Base-by-base conservation (phyloP, 2,113 vertebrate genomes). In the Macroglossus sobrinus region DNA sequence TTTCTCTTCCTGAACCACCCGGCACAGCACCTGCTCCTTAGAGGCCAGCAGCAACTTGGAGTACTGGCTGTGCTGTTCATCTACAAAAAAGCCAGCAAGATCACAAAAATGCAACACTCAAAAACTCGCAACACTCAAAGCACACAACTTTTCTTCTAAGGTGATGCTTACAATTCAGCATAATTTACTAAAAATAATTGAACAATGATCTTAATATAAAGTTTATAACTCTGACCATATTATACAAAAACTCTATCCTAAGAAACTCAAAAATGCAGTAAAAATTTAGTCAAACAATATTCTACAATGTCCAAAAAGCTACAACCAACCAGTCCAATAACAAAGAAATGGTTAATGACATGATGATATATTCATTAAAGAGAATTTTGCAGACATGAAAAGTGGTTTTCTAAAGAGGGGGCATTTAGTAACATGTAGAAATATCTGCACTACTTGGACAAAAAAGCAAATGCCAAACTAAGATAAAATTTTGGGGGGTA, bases 31-130 rank as follows among this genome's bases (percentile, higher is more conserved):
- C 97, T 99, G 99, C 55, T 98, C 97, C 50, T 98, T 98, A 22
- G 99, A 99, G 63, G 99, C 99, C 98, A 99, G 98, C 95, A 99
- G 99, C 96, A 99, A 98, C 98, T 99, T 99, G 78, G 99, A 99
- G 98, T 99, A 99, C 45, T 99, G 98, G 94, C 99, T 99, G 59
- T 99, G 98, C 22, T 98, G 98, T 68, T 99, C 98, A 98, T 99
- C 99, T 99, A 89, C 47, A 92, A 30, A 78, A 93, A 79, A 66
- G 89, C 14, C 93, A 84, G 47, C 4, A 71, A 55, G 22, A 33
- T 75, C 63, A 85, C 16, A 90, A 57, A 81, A 45, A 71, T 21
- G 6, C 19, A 57, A 40, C 33, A 61, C 24, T 45, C 53, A 24
- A 18, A 18, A 38, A 64, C 14, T 75, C 11, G 1, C 2, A 0